Evolutionary conservation across 2,888 invertebrate species (phyloP).

Genomic region (Linhomoeus sp.): DNA sequence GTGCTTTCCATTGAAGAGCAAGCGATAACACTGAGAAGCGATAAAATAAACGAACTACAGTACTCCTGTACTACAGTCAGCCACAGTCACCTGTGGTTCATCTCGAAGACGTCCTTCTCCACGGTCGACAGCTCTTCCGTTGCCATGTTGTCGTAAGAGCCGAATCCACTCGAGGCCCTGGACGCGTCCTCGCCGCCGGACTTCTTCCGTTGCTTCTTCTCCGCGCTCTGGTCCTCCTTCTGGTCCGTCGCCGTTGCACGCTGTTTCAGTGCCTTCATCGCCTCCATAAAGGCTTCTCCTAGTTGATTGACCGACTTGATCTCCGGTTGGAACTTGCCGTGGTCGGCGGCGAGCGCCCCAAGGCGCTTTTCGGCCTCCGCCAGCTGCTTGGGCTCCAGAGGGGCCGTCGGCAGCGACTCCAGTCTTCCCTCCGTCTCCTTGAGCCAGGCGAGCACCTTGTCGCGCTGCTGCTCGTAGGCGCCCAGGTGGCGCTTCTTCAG

Average conservation of each 20-base stretch:
- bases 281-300: slow-evolving; percentile 33
- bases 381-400: slow-evolving; percentile 28
- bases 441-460: slow-evolving; percentile 66
- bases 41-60: too few species aligned
- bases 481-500: slow-evolving; percentile 62
- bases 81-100: too few species aligned
- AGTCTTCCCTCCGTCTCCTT: slow-evolving; percentile 55
- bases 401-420: slow-evolving; percentile 56
- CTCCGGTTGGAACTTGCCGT: slow-evolving; percentile 59
- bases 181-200: not conserved
- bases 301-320: slow-evolving; percentile 78
- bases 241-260: not conserved
- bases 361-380: slow-evolving; percentile 26
- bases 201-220: too few species aligned
- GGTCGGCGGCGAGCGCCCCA: slow-evolving; percentile 60
- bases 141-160: slow-evolving; percentile 3
- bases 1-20: too few species aligned
- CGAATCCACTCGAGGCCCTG: slow-evolving; percentile 1
- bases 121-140: not conserved
- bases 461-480: slow-evolving; percentile 62
- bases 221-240: too few species aligned
- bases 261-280: not conserved
- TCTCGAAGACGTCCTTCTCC: not conserved
- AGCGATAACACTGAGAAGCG: too few species aligned
- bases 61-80: too few species aligned